phyloP scores from a whole-genome alignment of 2,797 vertebrate species.

The Trachurus trachurus region DNA sequence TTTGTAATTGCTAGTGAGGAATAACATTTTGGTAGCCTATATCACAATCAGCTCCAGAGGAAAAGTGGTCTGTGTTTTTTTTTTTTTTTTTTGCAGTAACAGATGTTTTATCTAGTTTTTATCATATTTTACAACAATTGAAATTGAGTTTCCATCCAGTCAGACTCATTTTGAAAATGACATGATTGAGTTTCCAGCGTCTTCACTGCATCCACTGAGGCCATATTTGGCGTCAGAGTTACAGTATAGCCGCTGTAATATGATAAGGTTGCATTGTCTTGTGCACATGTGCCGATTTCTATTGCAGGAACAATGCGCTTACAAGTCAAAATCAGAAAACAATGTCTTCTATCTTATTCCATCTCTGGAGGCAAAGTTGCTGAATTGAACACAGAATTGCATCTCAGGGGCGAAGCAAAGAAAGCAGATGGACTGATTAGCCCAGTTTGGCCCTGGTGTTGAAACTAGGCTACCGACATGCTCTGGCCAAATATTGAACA shows the following conservation, averaged over 20 bases:
- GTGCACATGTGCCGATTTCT: not conserved
- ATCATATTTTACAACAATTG: not conserved
- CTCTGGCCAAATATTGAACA: slow-evolving; percentile 54
- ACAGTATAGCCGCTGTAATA: slow-evolving; percentile 28
- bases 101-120: slow-evolving; percentile 5
- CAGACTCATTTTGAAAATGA: slow-evolving; percentile 4
- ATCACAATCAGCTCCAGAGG: not conserved
- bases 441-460: slow-evolving; percentile 30
- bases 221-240: slow-evolving; percentile 18
- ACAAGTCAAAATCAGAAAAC: slow-evolving; percentile 5
- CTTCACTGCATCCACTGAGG: slow-evolving; percentile 13
- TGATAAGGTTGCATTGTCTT: slow-evolving; percentile 34
- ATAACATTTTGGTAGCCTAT: slow-evolving; percentile 15
- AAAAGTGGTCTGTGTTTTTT: not conserved
- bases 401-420: not conserved
- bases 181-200: slow-evolving; percentile 1
- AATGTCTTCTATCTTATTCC: not conserved
- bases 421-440: slow-evolving; percentile 32
- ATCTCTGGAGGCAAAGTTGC: slow-evolving; percentile 6
- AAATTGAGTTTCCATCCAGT: not conserved
- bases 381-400: slow-evolving; percentile 5
- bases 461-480: slow-evolving; percentile 44
- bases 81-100: not conserved
- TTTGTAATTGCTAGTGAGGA: slow-evolving; percentile 12
- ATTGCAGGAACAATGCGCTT: not conserved